These are phyloP conservation scores for Acanthurus leucopareius DNA, from an alignment of 2,797 vertebrate genomes.

Conservation along the genomic window DNA sequence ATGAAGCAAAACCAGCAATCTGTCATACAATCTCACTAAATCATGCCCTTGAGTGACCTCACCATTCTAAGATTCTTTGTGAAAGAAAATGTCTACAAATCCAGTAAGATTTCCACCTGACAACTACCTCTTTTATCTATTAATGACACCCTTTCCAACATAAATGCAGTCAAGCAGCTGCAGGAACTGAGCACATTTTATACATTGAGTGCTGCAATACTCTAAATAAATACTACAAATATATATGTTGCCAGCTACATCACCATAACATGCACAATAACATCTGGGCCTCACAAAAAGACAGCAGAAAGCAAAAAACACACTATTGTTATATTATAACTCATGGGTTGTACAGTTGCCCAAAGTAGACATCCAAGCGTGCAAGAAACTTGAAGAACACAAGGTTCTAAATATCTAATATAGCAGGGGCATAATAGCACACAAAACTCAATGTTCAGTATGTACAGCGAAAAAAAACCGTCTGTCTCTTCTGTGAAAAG, in stretches of 20 bases:
- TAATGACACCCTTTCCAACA: not conserved
- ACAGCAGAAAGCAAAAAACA: not conserved
- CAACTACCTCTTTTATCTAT: too few species aligned
- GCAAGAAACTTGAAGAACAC: not conserved
- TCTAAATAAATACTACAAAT: slow-evolving; percentile 64
- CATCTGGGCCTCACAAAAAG: not conserved
- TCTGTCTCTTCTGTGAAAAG: not conserved
- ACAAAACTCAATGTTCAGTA: too few species aligned
- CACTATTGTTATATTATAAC: not conserved
- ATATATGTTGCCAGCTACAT: slow-evolving; percentile 59
- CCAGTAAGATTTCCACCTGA: not conserved
- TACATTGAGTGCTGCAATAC: slow-evolving; percentile 40
- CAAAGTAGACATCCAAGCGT: not conserved
- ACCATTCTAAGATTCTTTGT: not conserved
- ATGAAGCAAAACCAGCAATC: not conserved
- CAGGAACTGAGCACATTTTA: slow-evolving; percentile 49
- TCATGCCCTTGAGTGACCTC: not conserved
- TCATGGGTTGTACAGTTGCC: not conserved
- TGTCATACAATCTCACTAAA: not conserved
- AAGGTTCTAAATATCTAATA: not conserved
- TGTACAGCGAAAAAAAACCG: too few species aligned
- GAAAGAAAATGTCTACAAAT: slow-evolving; percentile 6
- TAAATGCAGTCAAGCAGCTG: slow-evolving; percentile 54
- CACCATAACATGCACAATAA: slow-evolving; percentile 14
- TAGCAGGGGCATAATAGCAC: too few species aligned